Base-by-base conservation (phyloP, 2,888 invertebrate genomes). In the Nymphalis polychloros region DNA sequence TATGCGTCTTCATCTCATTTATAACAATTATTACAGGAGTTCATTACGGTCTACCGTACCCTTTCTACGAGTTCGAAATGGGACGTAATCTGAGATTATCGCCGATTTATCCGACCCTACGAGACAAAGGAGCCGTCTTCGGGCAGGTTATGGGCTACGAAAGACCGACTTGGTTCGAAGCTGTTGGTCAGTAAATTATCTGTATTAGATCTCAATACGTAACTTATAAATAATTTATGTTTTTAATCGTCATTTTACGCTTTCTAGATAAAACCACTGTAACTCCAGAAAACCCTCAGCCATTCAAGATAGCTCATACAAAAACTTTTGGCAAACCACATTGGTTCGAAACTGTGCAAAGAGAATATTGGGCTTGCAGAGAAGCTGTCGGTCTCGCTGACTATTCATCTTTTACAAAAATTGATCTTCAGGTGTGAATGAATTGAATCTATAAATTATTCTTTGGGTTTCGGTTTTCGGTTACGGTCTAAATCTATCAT, bases 101-200 rank as follows among this genome's bases (percentile, higher is more conserved):
- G 0, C 98, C 99, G 0, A 97, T 99, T 73, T 98, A 98, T 91
- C 97, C 98, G 0, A 96, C 97, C 69, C 90, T 99, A 19, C 94
- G 96, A 73, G 97, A 97, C 82, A 97, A 96, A 13, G 98, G 98
- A 0, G 99, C 98, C 0, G 96, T 98, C 8, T 99, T 99, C 84
- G 98, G 98, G 0, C 98, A 99, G 86, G 97, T 97, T 41, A 99
- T 99, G 98, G 99, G 99, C 0, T 99, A 99, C 84, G 99, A 99
- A 86, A 93, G 99, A 72, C 98, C 99, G 0, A 95, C 97, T 48
- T 99, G 97, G 95, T 99, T 98, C 83, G 96, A 97, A 78, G 88
- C 81, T 60, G 74, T 83, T 10, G 89, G 91, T 91, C 63, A 81
- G 84, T 50, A 31, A 50, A 10, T 31, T 60, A 16, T 16, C 10